Base-by-base conservation (phyloP, 2,888 invertebrate species). In the Drosophila colorata region DNA sequence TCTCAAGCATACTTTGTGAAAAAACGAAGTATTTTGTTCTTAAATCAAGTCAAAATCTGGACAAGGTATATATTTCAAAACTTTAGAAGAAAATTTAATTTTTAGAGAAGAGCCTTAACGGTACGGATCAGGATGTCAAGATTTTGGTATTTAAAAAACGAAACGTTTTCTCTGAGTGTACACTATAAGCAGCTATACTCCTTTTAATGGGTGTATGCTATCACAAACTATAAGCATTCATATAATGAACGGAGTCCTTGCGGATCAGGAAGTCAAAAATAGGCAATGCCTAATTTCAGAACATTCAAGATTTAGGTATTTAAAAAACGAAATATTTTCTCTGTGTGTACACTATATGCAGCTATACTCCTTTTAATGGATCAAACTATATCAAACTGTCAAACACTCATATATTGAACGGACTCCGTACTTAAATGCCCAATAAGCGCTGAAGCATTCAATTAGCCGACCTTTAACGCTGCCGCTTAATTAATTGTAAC, bases 381-480 rank as follows among this genome's bases (percentile, higher is more conserved):
- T 31, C 9, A 4, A 0, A 1, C 25, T 25, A 31, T 31, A 9
- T 1, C 9, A 25, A 16, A 31, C 28, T n/a, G 41, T 16, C n/a
- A n/a, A 35, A 13, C 9, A 31, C 40, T 13, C 5, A 23, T 31
- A 18, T 37, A 18, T 55, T 9, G 14, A 37, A 11, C 18, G n/a
- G n/a, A 33, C n/a, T 38, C 28, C 23, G 20, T 5, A 43, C 31
- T 47, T 33, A 44, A 61, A 33, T 71, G 33, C 16, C 18, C 33
- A 49, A 61, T 40, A 55, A 49, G 28, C 44, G 20, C 37, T 37
- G n/a, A 37, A 46, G 35, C 70, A 69, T 69, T 72, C 71, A 75
- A 69, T 72, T 63, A 73, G 52, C 16, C 49, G 8, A 59, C n/a
- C 16, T 28, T 53, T 43, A 41, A 38, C 5, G 25, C 14, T 35